These are phyloP conservation scores for Trinorchestia longiramus DNA, from an alignment of 1,140 invertebrate genomes.

Conservation along the genomic window DNA sequence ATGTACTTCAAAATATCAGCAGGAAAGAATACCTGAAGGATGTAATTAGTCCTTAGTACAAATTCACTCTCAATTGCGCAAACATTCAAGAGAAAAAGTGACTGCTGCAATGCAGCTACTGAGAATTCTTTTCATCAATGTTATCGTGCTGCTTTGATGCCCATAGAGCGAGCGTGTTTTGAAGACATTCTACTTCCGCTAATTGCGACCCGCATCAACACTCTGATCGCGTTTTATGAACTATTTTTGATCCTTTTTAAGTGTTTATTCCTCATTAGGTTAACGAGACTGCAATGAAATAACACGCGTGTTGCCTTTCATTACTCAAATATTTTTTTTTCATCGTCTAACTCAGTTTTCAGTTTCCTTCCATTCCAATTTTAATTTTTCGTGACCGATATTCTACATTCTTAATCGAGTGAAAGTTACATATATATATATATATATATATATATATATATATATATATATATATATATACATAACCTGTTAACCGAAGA, in stretches of 20 bases:
- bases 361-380: no score
- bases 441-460: no score
- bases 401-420: no score
- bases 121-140: no score
- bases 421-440: no score
- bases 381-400: no score
- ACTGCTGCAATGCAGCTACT: no score
- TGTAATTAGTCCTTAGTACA: not conserved
- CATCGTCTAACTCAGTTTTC: no score
- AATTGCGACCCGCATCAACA: not conserved
- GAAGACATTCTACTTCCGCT: not conserved
- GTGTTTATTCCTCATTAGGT: not conserved
- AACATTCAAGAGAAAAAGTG: not conserved
- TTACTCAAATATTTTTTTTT: no score
- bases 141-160: not conserved
- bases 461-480: no score
- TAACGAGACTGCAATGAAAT: not conserved
- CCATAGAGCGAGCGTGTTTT: not conserved
- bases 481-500: no score
- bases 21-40: not conserved
- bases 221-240: not conserved
- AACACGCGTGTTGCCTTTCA: no score
- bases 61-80: not conserved
- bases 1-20: not conserved
- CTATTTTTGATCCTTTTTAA: not conserved